Base-by-base conservation (phyloP, 1,140 invertebrate species). In the Rhyzopertha dominica region DNA sequence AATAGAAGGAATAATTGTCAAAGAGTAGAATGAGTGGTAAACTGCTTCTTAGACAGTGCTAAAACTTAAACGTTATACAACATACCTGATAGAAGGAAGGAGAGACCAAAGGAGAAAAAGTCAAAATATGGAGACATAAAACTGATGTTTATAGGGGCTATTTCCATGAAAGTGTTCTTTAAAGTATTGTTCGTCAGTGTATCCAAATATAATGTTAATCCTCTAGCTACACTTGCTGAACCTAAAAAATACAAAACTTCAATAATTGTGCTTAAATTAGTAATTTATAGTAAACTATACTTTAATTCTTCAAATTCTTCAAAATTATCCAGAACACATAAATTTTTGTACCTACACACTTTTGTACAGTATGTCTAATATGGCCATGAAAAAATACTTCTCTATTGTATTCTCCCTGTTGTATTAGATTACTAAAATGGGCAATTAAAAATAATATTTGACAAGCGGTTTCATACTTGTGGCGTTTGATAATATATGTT, bases 181-280 rank as follows among this genome's bases (percentile, higher is more conserved):
- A 88, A 80, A 1, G 68, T 68, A 31, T 80, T 68, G 52, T 76
- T 73, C n/a, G 78, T 66, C 1, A 89, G 56, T 0, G 74, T 71
- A 56, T 89, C 84, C 5, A 89, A 65, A 56, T 87, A 87, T 13
- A 73, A 77, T 61, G 81, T 85, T 53, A 90, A 79, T 0, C 86
- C 88, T 56, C 82, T 78, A 10, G 87, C 87, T 16, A 93, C 87
- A 47, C 85, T 86, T 4, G 90, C 88, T 1, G 87, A 84, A 28
- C 76, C 77, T 78, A 54, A 47, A 58, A 65, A 10, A 42, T 39
- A n/a, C n/a, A n/a, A n/a, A n/a, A 32, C 16, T n/a, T 32, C 9
- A n/a, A 32, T 32, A 32, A n/a, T n/a, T 32, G 16, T 32, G 16
- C 16, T 8, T 9, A 32, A n/a, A 32, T 32, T n/a, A 8, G 16